Evolutionary conservation across 2,888 invertebrate species (phyloP).

Genomic region (Euspilapteryx auroguttella): DNA sequence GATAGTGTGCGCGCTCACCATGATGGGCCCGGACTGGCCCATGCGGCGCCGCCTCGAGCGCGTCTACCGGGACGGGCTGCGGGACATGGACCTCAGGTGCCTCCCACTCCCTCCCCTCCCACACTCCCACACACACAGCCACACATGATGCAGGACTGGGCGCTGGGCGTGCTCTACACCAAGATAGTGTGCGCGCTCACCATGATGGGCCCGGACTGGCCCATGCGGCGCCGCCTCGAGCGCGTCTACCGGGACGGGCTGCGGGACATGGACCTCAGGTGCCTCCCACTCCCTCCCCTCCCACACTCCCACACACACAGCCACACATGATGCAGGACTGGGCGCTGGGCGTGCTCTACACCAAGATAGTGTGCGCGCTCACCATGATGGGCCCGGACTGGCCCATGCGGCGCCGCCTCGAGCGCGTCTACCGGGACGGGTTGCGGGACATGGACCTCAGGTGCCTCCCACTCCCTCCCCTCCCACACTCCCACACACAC

Average conservation of each 20-base stretch:
- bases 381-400: no score
- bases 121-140: background rate
- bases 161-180: constrained; percentile 93
- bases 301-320: background rate
- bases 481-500: no score
- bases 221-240: constrained; percentile 88
- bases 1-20: constrained; percentile 92
- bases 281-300: constrained; percentile 10
- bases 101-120: constrained; percentile 8
- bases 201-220: constrained; percentile 98
- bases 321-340: background rate
- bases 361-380: no score
- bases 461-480: no score
- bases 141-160: constrained; percentile 85
- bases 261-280: constrained; percentile 85
- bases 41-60: constrained; percentile 89
- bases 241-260: constrained; percentile 92
- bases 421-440: no score
- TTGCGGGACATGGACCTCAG: no score
- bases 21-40: constrained; percentile 98
- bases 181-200: constrained; percentile 96
- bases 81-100: constrained; percentile 85
- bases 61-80: constrained; percentile 89
- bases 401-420: no score
- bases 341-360: no score